Percentiles rank a stretch among this genome's conserved stretches.
phyloP scores from a whole-genome alignment of 2,113 vertebrate species.

The Pachypanchax playfairii region DNA sequence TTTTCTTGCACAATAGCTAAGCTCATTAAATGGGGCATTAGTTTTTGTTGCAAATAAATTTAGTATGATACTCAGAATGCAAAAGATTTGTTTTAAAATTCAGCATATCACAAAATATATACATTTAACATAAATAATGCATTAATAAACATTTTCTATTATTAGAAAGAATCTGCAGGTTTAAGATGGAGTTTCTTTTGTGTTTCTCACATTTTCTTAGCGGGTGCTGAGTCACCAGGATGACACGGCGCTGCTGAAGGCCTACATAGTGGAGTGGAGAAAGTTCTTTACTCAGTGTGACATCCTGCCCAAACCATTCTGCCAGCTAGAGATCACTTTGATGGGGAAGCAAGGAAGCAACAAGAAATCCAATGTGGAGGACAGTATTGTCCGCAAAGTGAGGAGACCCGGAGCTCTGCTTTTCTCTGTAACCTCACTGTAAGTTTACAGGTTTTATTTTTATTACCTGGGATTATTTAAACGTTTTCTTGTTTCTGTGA shows the following conservation, averaged over 20 bases:
- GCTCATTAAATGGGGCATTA: too few relatives aligned
- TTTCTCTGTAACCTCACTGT: not conserved
- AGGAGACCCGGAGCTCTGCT: not conserved
- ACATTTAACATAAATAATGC: too few relatives aligned
- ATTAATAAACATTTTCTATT: too few relatives aligned
- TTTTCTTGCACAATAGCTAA: too few relatives aligned
- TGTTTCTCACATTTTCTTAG: conserved; percentile 65
- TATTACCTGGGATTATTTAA: not conserved
- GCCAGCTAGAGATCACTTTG: conserved; percentile 89
- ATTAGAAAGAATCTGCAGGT: not conserved
- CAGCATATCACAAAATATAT: too few relatives aligned
- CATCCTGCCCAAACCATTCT: conserved; percentile 94
- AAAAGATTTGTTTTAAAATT: too few relatives aligned
- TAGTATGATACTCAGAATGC: too few relatives aligned
- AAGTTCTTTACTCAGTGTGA: conserved; percentile 89
- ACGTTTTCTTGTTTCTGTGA: not conserved
- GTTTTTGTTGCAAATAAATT: too few relatives aligned
- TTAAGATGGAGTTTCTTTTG: not conserved
- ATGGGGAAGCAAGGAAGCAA: conserved; percentile 99
- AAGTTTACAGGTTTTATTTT: too few relatives aligned
- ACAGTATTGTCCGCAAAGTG: conserved; percentile 98
- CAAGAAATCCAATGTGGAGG: conserved; percentile 97
- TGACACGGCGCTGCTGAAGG: conserved; percentile 96
- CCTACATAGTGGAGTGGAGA: conserved; percentile 97
- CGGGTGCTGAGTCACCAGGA: conserved; percentile 97